Conservation (phyloP, 2,888 invertebrate species). For the Ormyrus pomaceus region DNA sequence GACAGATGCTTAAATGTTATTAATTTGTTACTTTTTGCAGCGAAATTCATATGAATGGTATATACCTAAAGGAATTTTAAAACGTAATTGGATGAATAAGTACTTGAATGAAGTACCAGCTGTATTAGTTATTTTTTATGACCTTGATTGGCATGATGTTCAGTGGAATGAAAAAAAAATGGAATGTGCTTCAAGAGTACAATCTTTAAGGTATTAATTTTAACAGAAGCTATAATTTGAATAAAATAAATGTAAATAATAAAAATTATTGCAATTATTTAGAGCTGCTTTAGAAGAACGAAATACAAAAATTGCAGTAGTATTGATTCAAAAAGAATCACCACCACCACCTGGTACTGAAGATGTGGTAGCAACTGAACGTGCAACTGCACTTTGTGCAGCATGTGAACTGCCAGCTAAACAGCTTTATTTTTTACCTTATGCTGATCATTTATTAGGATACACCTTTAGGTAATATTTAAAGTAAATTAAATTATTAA, state of each 20-base stretch:
- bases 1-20: too few relatives aligned
- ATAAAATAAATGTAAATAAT: slow-evolving; percentile 9
- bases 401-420: slow-evolving; percentile 95
- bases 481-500: neutral
- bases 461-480: slow-evolving; percentile 78
- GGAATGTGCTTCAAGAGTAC: slow-evolving; percentile 93
- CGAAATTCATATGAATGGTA: slow-evolving; percentile 96
- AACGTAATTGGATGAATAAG: slow-evolving; percentile 96
- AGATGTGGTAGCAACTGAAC: slow-evolving; percentile 90
- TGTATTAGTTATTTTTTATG: slow-evolving; percentile 95
- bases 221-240: slow-evolving; percentile 33
- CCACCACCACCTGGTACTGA: slow-evolving; percentile 87
- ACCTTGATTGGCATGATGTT: slow-evolving; percentile 97
- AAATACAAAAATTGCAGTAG: slow-evolving; percentile 88
- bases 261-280: slow-evolving; percentile 58
- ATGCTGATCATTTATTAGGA: slow-evolving; percentile 90
- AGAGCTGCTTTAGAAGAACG: slow-evolving; percentile 86
- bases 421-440: slow-evolving; percentile 93
- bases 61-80: slow-evolving; percentile 94
- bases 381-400: slow-evolving; percentile 92
- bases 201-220: slow-evolving; percentile 81
- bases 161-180: slow-evolving; percentile 96
- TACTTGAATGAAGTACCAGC: slow-evolving; percentile 93
- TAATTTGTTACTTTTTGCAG: slow-evolving; percentile 70
- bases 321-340: slow-evolving; percentile 91